Percentiles rank a stretch among this genome's conserved stretches.
Evolutionary conservation across 2,113 vertebrate species (phyloP).

Genomic region (Pao palembangensis): DNA sequence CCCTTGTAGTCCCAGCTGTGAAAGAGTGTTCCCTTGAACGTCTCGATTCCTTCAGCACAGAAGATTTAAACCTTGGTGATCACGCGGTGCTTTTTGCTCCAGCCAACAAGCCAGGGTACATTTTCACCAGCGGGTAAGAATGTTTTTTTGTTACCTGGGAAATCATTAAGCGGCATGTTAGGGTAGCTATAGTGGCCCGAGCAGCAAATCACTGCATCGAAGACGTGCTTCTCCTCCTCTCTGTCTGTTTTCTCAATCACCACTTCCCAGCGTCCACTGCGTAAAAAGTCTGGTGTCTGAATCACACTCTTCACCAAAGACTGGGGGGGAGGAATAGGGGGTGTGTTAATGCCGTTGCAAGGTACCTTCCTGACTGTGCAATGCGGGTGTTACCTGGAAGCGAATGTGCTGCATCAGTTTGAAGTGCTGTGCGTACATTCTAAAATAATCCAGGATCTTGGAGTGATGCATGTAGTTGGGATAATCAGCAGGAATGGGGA

Average conservation of each 20-base stretch:
- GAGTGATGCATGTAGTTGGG: conserved; percentile 92
- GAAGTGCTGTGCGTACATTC: conserved; percentile 81
- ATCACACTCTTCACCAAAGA: conserved; percentile 50
- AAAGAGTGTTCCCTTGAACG: conserved; percentile 82
- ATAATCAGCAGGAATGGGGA: conserved; percentile 85
- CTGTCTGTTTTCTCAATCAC: conserved; percentile 72
- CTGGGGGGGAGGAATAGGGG: too few relatives aligned
- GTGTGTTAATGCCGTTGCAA: not conserved
- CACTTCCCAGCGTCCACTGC: conserved; percentile 87
- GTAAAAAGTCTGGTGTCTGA: conserved; percentile 74
- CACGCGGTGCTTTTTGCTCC: too few relatives aligned
- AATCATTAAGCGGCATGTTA: conserved; percentile 80
- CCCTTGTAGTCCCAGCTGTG: conserved; percentile 92
- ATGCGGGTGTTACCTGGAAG: conserved; percentile 71
- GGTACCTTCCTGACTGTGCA: too few relatives aligned
- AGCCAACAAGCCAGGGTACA: too few relatives aligned
- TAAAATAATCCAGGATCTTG: conserved; percentile 85
- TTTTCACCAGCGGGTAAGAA: too few relatives aligned
- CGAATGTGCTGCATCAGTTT: conserved; percentile 79
- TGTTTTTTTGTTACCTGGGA: conserved; percentile 90
- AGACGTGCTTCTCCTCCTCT: conserved; percentile 68
- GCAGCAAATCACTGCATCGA: conserved; percentile 89
- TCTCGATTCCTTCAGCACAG: conserved; percentile 84
- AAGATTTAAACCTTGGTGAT: not conserved
- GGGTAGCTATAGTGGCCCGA: conserved; percentile 80